phyloP scores from a whole-genome alignment of 2,888 invertebrate genomes.

The Andrena marginata region DNA sequence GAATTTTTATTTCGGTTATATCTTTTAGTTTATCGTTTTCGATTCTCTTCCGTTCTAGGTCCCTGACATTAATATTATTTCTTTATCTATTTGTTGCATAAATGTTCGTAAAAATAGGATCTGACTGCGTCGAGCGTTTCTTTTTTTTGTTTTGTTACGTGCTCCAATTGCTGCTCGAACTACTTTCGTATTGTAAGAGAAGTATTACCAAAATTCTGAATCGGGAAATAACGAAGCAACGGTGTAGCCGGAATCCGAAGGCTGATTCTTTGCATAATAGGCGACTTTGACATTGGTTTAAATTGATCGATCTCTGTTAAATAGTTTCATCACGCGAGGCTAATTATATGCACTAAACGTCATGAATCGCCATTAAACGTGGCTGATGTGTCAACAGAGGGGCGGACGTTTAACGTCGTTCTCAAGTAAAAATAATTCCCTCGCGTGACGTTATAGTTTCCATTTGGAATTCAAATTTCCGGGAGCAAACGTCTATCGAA shows the following conservation, averaged over 20 bases:
- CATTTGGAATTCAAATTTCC: background rate
- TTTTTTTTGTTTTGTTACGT: too few species aligned
- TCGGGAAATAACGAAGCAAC: background rate
- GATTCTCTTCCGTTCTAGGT: too few species aligned
- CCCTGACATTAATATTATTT: too few species aligned
- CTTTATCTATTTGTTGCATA: too few species aligned
- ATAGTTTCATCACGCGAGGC: conserved; percentile 51
- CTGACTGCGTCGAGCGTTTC: too few species aligned
- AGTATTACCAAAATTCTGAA: background rate
- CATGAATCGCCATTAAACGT: conserved; percentile 11
- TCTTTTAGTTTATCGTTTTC: too few species aligned
- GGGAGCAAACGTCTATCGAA: background rate
- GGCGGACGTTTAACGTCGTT: background rate
- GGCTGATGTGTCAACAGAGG: conserved; percentile 7
- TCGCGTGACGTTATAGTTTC: background rate
- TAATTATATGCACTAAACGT: conserved; percentile 35
- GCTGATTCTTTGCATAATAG: conserved; percentile 14
- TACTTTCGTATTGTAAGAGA: background rate
- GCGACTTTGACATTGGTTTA: conserved; percentile 57
- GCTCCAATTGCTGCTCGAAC: background rate
- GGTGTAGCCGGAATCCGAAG: background rate
- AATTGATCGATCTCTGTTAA: conserved; percentile 47
- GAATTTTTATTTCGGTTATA: too few species aligned
- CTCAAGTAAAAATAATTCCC: background rate
- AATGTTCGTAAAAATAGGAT: too few species aligned